phyloP scores from a whole-genome alignment of 2,797 vertebrate species.

The Typhlichthys subterraneus region DNA sequence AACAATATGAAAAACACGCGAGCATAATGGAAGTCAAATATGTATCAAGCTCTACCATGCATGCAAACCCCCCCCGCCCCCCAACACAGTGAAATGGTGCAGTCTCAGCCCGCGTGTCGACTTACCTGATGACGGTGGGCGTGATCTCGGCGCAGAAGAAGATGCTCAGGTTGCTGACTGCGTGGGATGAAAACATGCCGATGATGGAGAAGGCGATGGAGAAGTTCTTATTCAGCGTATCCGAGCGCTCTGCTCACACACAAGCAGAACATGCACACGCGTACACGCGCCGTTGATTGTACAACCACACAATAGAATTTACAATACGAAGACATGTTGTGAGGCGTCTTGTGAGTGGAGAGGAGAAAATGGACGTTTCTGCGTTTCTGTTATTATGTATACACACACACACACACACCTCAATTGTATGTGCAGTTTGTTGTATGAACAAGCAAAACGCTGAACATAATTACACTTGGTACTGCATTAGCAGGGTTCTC shows the following conservation, averaged over 20 bases:
- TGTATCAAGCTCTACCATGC: not conserved
- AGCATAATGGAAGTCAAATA: too few species aligned
- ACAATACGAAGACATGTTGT: not conserved
- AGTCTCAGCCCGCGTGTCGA: slow-evolving; percentile 11
- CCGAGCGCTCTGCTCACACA: slow-evolving; percentile 77
- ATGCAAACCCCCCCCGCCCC: not conserved
- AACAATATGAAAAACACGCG: too few species aligned
- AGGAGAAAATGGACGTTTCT: not conserved
- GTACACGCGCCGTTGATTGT: slow-evolving; percentile 3
- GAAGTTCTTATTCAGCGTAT: slow-evolving; percentile 89
- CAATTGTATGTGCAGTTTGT: too few species aligned
- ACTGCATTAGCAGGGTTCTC: slow-evolving; percentile 36
- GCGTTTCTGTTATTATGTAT: not conserved
- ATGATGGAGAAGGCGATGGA: slow-evolving; percentile 93
- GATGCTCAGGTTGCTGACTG: slow-evolving; percentile 93
- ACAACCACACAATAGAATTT: not conserved
- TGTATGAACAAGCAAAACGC: slow-evolving; percentile 33
- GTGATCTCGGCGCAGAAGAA: slow-evolving; percentile 98
- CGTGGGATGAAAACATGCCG: slow-evolving; percentile 97
- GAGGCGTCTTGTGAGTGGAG: too few species aligned
- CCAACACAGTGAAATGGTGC: not conserved
- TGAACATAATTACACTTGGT: slow-evolving; percentile 34
- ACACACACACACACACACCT: too few species aligned
- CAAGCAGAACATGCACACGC: slow-evolving; percentile 36
- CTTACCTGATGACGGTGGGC: slow-evolving; percentile 95